These are phyloP conservation scores for Dilophus febrilis DNA, from an alignment of 2,888 invertebrate genomes.

Conservation along the genomic window DNA sequence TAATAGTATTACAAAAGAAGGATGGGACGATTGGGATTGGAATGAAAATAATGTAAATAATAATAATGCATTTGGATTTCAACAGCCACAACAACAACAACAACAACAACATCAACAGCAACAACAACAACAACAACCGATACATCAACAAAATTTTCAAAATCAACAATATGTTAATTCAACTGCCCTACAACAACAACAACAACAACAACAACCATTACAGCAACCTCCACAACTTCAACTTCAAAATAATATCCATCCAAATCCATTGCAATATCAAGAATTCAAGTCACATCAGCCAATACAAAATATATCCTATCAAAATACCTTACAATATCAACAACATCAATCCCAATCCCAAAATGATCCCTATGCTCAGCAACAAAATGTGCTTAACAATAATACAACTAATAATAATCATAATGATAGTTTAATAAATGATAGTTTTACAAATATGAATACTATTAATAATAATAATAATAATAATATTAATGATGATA, in stretches of 20 bases:
- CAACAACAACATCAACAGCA: slow-evolving; percentile 5
- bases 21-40: slow-evolving; percentile 29
- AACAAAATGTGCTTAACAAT: too few species aligned
- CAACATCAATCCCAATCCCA: slow-evolving; percentile 18
- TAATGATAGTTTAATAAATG: too few species aligned
- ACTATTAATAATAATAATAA: slow-evolving; percentile 13
- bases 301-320: slow-evolving; percentile 13
- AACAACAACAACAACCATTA: slow-evolving; percentile 21
- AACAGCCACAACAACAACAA: slow-evolving; percentile 3
- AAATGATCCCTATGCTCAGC: too few species aligned
- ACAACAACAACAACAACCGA: slow-evolving; percentile 8
- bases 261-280: background rate
- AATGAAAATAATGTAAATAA: slow-evolving; percentile 14
- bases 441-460: too few species aligned
- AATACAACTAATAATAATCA: too few species aligned
- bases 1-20: slow-evolving; percentile 15
- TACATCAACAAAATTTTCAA: slow-evolving; percentile 8
- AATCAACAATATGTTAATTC: slow-evolving; percentile 13
- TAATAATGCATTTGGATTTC: slow-evolving; percentile 1
- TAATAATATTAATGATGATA: slow-evolving; percentile 20
- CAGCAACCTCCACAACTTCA: slow-evolving; percentile 12
- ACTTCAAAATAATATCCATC: slow-evolving; percentile 32
- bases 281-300: slow-evolving; percentile 11
- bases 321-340: slow-evolving; percentile 16
- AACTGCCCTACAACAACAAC: slow-evolving; percentile 30